These are phyloP conservation scores for Rhagoletis pomonella DNA, from an alignment of 1,140 invertebrate species.

Conservation along the genomic window DNA sequence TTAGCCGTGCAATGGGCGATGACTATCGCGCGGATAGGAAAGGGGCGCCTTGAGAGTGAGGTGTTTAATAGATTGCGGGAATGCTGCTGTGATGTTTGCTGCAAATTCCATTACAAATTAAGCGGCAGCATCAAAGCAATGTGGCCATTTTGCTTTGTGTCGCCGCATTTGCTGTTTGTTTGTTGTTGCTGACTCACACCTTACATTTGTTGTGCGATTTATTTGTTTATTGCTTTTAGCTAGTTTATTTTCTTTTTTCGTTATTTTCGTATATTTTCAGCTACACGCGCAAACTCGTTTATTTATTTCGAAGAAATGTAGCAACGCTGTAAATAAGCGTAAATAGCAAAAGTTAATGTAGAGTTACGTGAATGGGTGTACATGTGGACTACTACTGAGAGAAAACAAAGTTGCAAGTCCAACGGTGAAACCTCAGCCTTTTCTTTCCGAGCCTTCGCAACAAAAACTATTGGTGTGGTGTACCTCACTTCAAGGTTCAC, in stretches of 20 bases:
- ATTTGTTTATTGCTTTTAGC: conserved; percentile 20
- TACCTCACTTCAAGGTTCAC: neutral
- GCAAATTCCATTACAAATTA: conserved; percentile 28
- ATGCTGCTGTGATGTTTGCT: conserved; percentile 22
- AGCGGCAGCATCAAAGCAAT: conserved; percentile 16
- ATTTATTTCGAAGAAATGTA: conserved; percentile 18
- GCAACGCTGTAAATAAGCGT: neutral
- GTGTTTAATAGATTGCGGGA: neutral
- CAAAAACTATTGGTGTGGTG: neutral
- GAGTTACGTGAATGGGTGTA: neutral
- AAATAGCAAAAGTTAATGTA: conserved; percentile 44
- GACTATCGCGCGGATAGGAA: neutral
- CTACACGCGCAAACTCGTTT: neutral
- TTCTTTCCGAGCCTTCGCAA: neutral
- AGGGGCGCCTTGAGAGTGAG: neutral
- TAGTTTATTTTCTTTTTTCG: neutral
- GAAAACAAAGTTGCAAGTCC: conserved; percentile 1
- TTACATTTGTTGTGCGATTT: conserved; percentile 17
- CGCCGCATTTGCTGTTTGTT: neutral
- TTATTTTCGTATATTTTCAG: neutral
- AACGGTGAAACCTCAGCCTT: neutral
- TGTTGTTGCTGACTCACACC: neutral
- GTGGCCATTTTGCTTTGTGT: conserved; percentile 13
- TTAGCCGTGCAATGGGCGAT: neutral
- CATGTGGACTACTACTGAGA: neutral